Base-by-base conservation (phyloP, 2,888 invertebrate genomes). In the Cryptocephalus moraei region DNA sequence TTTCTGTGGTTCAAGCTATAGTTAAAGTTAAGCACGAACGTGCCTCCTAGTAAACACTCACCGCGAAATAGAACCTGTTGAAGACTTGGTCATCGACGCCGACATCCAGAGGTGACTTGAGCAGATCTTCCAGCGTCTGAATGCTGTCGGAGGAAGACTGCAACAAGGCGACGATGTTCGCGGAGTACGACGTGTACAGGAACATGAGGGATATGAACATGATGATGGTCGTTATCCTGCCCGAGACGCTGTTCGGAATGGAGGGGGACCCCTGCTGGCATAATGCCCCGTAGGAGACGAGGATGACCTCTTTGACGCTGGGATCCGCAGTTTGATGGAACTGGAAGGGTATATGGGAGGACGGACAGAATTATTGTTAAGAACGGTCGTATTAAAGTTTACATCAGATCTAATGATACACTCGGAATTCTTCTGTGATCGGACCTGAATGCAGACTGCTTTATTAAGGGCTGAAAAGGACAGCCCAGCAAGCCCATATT, bases 151-250 rank as follows among this genome's bases (percentile, higher is more conserved):
- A 82, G 31, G 85, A 82, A 0, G 85, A 82, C 61, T 86, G 85
- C 1, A 86, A 71, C 1, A 86, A 66, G 1, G 84, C 83, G 0
- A 86, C 86, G 41, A 86, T 86, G 58, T 84, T 85, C 0, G 86
- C 86, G 0, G 86, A 79, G 60, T 85, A 86, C 1, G 86, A 83
- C 0, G 83, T 82, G 62, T 84, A 86, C 1, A 86, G 69, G 56
- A 84, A 86, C 72, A 86, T 78, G 4, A 82, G 67, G 0, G 82
- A 73, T 8, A 82, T 62, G 54, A 83, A 79, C 1, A 82, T 68
- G 39, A 82, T 71, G 46, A 86, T 68, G 56, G 82, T 75, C 1
- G 82, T 79, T 13, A 82, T 74, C 31, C 85, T 74, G 45, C 71
- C 72, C 4, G 72, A 62, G 39, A 60, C 41, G 38, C 65, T 64